Conservation (phyloP, 1,140 invertebrate species). For the Oncopodura yosiiana region DNA sequence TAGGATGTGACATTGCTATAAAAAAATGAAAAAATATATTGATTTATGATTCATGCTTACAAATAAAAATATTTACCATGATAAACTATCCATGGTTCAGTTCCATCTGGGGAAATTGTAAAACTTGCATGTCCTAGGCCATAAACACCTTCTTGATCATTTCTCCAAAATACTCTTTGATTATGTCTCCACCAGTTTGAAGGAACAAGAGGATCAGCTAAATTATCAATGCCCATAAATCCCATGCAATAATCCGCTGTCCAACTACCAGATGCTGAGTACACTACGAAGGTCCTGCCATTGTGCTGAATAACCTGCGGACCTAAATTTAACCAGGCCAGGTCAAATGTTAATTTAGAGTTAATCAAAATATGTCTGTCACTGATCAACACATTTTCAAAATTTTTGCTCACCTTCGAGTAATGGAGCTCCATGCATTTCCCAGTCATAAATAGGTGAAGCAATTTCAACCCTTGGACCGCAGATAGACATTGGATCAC, state of each 20-base stretch:
- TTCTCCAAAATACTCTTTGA: constrained; percentile 29
- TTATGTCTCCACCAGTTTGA: constrained; percentile 30
- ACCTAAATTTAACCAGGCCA: constrained; percentile 24
- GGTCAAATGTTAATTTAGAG: too few species aligned
- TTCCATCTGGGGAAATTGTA: constrained; percentile 24
- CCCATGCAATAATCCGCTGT: constrained; percentile 31
- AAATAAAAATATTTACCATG: too few species aligned
- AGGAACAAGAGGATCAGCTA: constrained; percentile 23
- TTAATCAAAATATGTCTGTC: too few species aligned
- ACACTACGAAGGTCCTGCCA: constrained; percentile 26
- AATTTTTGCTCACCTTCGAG: too few species aligned
- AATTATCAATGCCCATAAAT: constrained; percentile 30
- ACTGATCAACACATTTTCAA: too few species aligned
- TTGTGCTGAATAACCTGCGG: constrained; percentile 24
- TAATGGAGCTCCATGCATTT: constrained; percentile 9
- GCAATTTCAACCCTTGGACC: constrained; percentile 10
- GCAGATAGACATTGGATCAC: constrained; percentile 22
- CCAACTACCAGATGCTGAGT: constrained; percentile 30
- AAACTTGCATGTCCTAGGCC: constrained; percentile 31
- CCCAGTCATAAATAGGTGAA: constrained; percentile 16
- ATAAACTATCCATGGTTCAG: constrained; percentile 21
- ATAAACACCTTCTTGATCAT: constrained; percentile 26
- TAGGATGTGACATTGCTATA: constrained; percentile 20
- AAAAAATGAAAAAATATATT: too few species aligned
- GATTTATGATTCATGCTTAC: too few species aligned